Evolutionary conservation across 1,140 invertebrate species (phyloP).

Genomic region (Diorhabda sublineata): DNA sequence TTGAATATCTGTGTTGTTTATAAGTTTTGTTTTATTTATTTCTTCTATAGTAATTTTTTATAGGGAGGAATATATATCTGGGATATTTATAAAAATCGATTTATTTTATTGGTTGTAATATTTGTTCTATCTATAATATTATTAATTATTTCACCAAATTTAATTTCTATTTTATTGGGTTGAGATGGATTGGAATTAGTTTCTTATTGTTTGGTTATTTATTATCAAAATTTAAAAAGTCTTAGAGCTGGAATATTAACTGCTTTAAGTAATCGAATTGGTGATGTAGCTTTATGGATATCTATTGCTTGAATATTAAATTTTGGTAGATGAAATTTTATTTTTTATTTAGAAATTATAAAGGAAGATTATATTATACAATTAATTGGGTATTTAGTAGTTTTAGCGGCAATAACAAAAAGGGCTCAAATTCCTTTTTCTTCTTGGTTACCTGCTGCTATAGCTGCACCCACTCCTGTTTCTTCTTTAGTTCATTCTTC

Average conservation of each 20-base stretch:
- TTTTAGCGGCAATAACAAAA: slow-evolving; percentile 62
- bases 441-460: slow-evolving; percentile 63
- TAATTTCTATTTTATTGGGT: slow-evolving; percentile 64
- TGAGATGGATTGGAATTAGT: slow-evolving; percentile 60
- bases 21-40: slow-evolving; percentile 58
- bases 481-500: slow-evolving; percentile 72
- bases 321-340: slow-evolving; percentile 53
- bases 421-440: slow-evolving; percentile 72
- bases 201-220: slow-evolving; percentile 52
- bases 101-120: slow-evolving; percentile 56
- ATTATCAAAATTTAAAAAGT: slow-evolving; percentile 58
- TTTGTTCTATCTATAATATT: slow-evolving; percentile 66
- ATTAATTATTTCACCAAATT: slow-evolving; percentile 63
- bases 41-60: slow-evolving; percentile 59
- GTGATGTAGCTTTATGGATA: slow-evolving; percentile 56
- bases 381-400: slow-evolving; percentile 50
- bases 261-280: slow-evolving; percentile 58
- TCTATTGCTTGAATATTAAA: slow-evolving; percentile 54
- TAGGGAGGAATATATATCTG: slow-evolving; percentile 41
- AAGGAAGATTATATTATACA: slow-evolving; percentile 46
- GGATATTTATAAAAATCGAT: slow-evolving; percentile 29
- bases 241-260: slow-evolving; percentile 61
- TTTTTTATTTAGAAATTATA: slow-evolving; percentile 51
- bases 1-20: slow-evolving; percentile 55
- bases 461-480: slow-evolving; percentile 65